phyloP scores from a whole-genome alignment of 1,140 invertebrate species.

The Ceratosolen solmsi region DNA sequence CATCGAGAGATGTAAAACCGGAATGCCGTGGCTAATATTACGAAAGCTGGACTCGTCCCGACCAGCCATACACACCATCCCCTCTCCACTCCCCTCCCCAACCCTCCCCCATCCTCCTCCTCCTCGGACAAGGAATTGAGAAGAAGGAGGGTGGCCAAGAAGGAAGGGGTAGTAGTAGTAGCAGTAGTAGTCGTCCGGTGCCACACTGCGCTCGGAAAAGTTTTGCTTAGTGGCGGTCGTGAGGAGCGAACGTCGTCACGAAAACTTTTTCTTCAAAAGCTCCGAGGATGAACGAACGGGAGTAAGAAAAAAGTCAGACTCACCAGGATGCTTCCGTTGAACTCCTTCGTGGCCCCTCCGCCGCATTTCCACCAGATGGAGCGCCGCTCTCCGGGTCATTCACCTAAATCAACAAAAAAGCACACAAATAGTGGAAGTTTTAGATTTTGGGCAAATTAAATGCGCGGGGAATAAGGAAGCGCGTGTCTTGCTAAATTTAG shows the following conservation, averaged over 20 bases:
- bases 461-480: constrained; percentile 5
- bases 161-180: too few species aligned
- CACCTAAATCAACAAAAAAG: constrained; percentile 57
- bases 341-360: constrained; percentile 36
- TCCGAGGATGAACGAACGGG: not conserved
- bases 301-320: constrained; percentile 14
- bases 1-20: constrained; percentile 15
- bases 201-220: not conserved
- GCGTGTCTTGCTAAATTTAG: not conserved
- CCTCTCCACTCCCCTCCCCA: too few species aligned
- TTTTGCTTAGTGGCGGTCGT: not conserved
- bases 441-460: constrained; percentile 40
- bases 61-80: too few species aligned
- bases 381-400: constrained; percentile 66
- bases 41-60: too few species aligned
- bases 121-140: not conserved
- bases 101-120: too few species aligned
- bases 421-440: not conserved
- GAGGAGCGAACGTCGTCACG: too few species aligned
- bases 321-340: constrained; percentile 39
- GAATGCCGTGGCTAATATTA: constrained; percentile 29
- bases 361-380: not conserved
- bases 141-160: not conserved
- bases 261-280: constrained; percentile 13
- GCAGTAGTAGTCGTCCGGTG: too few species aligned